These are phyloP conservation scores for Machimus rusticus DNA, from an alignment of 2,888 invertebrate genomes.

Conservation along the genomic window DNA sequence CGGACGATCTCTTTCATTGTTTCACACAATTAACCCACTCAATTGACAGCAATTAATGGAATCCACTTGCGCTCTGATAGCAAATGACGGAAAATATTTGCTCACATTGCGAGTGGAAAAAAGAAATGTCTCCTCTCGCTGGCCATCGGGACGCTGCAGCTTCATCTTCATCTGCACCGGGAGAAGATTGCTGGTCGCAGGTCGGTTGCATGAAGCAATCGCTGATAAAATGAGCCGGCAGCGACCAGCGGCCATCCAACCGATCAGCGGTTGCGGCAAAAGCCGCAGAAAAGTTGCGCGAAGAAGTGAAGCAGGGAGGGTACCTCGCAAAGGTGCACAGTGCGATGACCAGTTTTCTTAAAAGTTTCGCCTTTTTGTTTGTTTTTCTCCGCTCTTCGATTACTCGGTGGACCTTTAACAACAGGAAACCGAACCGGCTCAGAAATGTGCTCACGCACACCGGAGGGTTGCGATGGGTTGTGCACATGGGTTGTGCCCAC, in stretches of 20 bases:
- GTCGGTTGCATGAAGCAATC: not conserved
- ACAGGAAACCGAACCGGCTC: constrained; percentile 61
- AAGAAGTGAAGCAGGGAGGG: not conserved
- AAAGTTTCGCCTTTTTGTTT: not conserved
- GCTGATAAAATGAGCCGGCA: not conserved
- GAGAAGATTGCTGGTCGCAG: not conserved
- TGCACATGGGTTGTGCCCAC: constrained; percentile 15
- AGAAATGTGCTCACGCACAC: constrained; percentile 45
- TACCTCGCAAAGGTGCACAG: not conserved
- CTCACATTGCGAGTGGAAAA: not conserved
- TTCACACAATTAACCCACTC: constrained; percentile 52
- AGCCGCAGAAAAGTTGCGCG: not conserved
- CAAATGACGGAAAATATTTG: constrained; percentile 24
- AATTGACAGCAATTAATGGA: constrained; percentile 52
- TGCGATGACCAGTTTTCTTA: constrained; percentile 36
- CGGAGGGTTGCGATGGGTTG: not conserved
- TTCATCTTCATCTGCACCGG: not conserved
- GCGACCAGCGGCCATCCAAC: not conserved
- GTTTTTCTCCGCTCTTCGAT: not conserved
- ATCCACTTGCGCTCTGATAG: constrained; percentile 43
- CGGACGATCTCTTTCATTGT: constrained; percentile 44
- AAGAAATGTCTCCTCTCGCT: not conserved
- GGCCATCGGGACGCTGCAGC: not conserved
- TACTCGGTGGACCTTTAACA: constrained; percentile 39
- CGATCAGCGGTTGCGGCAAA: not conserved